A percentile compares a stretch with the other conserved stretches of the same genome.
Conservation (phyloP, 37 sponge, comb jelly and placozoan genomes). For the Oscarella lobularis region DNA sequence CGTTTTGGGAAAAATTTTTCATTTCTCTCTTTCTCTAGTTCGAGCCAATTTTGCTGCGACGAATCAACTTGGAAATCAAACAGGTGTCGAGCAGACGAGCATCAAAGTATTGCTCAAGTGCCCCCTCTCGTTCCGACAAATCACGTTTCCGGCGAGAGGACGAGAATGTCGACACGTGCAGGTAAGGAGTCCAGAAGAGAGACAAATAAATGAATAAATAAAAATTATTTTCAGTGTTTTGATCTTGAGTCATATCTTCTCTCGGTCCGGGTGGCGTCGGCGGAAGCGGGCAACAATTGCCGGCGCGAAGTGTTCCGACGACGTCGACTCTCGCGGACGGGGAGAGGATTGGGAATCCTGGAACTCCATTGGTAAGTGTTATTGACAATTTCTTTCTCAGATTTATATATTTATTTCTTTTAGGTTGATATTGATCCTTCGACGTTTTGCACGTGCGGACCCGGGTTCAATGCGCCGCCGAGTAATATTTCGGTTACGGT, state of each 20-base stretch:
- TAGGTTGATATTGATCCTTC: too few species aligned
- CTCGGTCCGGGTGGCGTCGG: constrained; percentile 60
- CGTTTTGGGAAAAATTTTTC: too few species aligned
- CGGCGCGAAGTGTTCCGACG: too few species aligned
- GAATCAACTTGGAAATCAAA: constrained; percentile 4
- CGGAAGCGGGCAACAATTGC: constrained; percentile 78
- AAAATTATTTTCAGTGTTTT: constrained; percentile 43
- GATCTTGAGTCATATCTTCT: constrained; percentile 77
- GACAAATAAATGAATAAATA: neutral
- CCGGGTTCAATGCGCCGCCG: neutral
- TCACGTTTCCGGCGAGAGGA: constrained; percentile 69
- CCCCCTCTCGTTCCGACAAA: constrained; percentile 63
- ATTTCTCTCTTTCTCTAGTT: neutral
- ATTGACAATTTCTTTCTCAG: too few species aligned
- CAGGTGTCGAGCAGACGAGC: constrained; percentile 60
- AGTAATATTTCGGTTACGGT: neutral
- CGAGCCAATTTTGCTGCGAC: neutral
- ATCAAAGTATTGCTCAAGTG: constrained; percentile 56
- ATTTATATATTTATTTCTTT: too few species aligned
- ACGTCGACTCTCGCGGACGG: too few species aligned
- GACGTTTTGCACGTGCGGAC: neutral
- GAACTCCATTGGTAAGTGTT: too few species aligned
- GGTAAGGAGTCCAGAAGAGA: neutral
- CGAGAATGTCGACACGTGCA: constrained; percentile 25
- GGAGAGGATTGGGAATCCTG: too few species aligned